Base-by-base conservation (phyloP, 2,888 invertebrate genomes). In the Quadriops clusia region DNA sequence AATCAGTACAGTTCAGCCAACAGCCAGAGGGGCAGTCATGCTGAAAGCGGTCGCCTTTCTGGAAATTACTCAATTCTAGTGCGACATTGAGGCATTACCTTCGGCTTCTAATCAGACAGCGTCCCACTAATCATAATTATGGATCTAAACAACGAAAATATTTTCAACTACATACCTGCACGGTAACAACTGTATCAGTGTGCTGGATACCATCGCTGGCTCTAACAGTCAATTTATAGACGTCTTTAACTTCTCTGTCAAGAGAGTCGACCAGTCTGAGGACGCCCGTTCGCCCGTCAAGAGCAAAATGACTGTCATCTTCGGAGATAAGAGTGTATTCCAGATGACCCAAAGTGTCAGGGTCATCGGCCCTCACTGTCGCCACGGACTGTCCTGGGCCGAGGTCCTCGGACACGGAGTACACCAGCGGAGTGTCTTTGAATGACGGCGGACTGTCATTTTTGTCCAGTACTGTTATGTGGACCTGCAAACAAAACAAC, bases 381-480 rank as follows among this genome's bases (percentile, higher is more conserved):
- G 82, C 78, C 36, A 91, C 77, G 18, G 73, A 62, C 49, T 84
- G 80, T 5, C 86, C 87, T 2, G 81, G 77, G 18, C 83, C 77
- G 36, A 86, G 68, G 56, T 90, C 89, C 57, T 91, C 90, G 2
- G 87, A 86, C 2, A 89, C 79, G 32, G 73, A 68, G 56, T 77
- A 83, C 28, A 72, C 71, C 45, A 78, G 64, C 9, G 79, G 79
- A 17, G 77, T 72, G 39, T 78, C 74, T 45, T 74, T 74, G 67
- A 89, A 87, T 31, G 77, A 74, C 3, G 94, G 94, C n/a, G 91
- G 89, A 50, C 86, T 89, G 67, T 94, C 94, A 60, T 94, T 94
- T 62, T 82, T 83, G 64, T 94, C 94, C 56, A 84, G 60, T 30
- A 93, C 79, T 33, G 74, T 76, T 44, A 93, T 77, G 59, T 74